phyloP scores from a whole-genome alignment of 2,113 vertebrate genomes.

The Capreolus pygargus region DNA sequence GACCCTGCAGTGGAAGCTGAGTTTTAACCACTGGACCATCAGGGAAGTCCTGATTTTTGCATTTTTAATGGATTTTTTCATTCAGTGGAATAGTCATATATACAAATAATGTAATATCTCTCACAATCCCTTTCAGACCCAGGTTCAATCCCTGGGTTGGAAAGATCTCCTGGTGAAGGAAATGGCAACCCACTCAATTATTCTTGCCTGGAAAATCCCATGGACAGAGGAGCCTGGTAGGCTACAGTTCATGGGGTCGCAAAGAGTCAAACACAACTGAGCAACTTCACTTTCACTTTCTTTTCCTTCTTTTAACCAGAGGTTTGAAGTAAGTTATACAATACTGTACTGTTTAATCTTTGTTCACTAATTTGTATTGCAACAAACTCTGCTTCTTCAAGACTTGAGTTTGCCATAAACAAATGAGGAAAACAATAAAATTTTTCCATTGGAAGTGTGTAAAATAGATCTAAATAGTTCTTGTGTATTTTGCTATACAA shows the following conservation, averaged over 20 bases:
- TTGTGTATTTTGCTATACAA: neutral
- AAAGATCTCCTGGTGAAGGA: neutral
- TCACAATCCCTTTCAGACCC: neutral
- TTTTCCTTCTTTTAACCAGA: neutral
- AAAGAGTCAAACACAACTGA: accelerated
- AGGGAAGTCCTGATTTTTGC: neutral
- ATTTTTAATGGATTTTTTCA: neutral
- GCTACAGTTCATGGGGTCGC: neutral
- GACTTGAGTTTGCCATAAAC: neutral
- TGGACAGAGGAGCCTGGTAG: neutral
- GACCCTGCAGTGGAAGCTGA: neutral
- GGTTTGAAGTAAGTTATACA: neutral
- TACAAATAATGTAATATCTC: neutral
- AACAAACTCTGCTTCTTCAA: neutral
- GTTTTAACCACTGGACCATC: accelerated
- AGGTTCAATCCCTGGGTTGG: neutral
- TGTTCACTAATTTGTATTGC: neutral
- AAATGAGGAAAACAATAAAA: neutral
- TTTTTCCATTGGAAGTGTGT: neutral
- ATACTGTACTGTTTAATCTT: neutral
- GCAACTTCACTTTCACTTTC: neutral
- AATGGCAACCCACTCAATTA: neutral
- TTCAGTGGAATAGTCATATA: neutral
- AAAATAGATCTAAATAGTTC: neutral
- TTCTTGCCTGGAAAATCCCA: neutral